Base-by-base conservation (phyloP, 2,888 invertebrate species). In the Thereva nobilitata region DNA sequence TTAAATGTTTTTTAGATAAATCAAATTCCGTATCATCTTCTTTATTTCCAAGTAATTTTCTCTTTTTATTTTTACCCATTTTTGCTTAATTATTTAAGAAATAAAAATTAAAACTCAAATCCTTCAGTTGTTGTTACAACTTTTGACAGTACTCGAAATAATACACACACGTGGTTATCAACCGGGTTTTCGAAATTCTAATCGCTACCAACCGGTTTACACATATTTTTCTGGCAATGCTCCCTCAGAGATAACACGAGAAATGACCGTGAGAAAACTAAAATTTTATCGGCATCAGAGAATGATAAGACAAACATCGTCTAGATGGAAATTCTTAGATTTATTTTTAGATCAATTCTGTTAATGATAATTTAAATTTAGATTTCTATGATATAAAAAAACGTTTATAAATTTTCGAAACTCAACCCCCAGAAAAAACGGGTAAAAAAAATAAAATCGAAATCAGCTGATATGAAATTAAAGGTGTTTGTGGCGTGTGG, bases 1-100 rank as follows among this genome's bases (percentile, higher is more conserved):
- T 88, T 70, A 92, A 84, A 81, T 93, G 91, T 76, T 87, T 89
- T 0, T 92, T 90, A 66, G 86, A 82, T 8, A 92, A 88, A 81
- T 92, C 92, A 75, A 86, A 92, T 81, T 92, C 92, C 69, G 86
- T 86, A 71, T 91, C 90, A 72, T 91, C 86, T 55, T 85, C 85
- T 71, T 85, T 34, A 42, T 75, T 75, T 12, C 71, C 71, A 56
- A 77, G 76, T 40, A 23, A 10, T 69, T 79, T 79, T 0, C 79
- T 77, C 66, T 80, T 80, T 42, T 76, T 67, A n/a, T 37, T 75
- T 68, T 70, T 71, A 0, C 68, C 68, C 69, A 71, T 71, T 64
- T 35, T 59, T 52, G 23, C 54, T 49, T 37, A 9, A n/a, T 45
- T 37, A 10, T 7, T 40, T 40, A 55, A 7, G 7, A 9, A 12